These are phyloP conservation scores for Botia almorhae DNA, from an alignment of 2,797 vertebrate species.

Conservation along the genomic window DNA sequence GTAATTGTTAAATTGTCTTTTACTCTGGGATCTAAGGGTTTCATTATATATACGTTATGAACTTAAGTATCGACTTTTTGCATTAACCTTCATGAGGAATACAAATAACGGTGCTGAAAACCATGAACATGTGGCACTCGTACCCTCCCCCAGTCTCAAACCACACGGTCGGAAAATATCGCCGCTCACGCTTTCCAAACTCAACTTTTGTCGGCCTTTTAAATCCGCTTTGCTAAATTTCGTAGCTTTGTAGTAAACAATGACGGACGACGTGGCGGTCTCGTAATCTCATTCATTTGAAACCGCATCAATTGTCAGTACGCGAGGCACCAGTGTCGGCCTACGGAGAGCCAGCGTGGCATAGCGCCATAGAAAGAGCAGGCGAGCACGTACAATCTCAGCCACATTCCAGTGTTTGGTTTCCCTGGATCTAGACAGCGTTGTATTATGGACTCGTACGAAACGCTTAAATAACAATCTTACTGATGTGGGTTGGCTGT, in stretches of 20 bases:
- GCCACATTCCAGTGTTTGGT: slow-evolving; percentile 16
- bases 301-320: slow-evolving; percentile 33
- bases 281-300: slow-evolving; percentile 38
- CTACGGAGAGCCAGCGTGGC: slow-evolving; percentile 25
- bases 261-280: not conserved
- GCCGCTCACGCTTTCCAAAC: not conserved
- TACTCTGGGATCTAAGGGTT: too few relatives aligned
- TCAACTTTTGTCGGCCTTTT: not conserved
- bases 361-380: slow-evolving; percentile 21
- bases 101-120: slow-evolving; percentile 23
- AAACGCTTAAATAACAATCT: slow-evolving; percentile 3
- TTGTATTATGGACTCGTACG: slow-evolving; percentile 19
- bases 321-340: slow-evolving; percentile 17
- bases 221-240: slow-evolving; percentile 31
- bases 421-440: slow-evolving; percentile 25
- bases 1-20: too few relatives aligned
- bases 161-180: slow-evolving; percentile 20
- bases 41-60: too few relatives aligned
- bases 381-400: slow-evolving; percentile 18
- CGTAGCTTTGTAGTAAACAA: slow-evolving; percentile 35
- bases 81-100: too few relatives aligned
- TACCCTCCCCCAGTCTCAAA: slow-evolving; percentile 34
- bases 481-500: slow-evolving; percentile 46
- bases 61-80: too few relatives aligned
- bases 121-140: slow-evolving; percentile 51